Base-by-base conservation (phyloP, 2,113 vertebrate genomes). In the Eira barbara region DNA sequence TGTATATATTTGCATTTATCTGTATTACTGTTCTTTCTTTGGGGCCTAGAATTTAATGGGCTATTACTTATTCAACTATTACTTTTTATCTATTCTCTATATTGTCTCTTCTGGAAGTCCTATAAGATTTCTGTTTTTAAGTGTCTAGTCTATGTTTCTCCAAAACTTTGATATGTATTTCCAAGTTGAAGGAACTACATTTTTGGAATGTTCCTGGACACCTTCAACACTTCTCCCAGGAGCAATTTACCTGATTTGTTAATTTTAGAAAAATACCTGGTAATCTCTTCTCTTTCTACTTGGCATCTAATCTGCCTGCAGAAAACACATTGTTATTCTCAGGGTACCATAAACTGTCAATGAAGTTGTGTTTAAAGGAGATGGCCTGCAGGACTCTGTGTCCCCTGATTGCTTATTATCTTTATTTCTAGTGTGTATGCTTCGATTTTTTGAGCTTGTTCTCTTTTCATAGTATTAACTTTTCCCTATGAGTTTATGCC, bases 361-460 rank as follows among this genome's bases (percentile, higher is more conserved):
- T 14, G 20, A 49, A 13, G 15, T 23, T 52, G 27, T 76, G 1
- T 20, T 73, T 59, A 74, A 14, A 36, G 7, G 18, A 81, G 4
- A 67, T 29, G 25, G 8, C 7, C 20, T 73, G 0, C 2, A 39
- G 17, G 52, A 12, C 0, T 29, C 25, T 20, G 1, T 65, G 27
- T 73, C 31, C 12, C 7, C 25, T 42, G 17, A n/a, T 49, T 74
- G 8, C 10, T 47, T 81, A 47, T 49, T 63, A 52, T 2, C 18
- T 73, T 6, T 89, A 23, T 59, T 73, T 87, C 34, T 80, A 81
- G 0, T 65, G 17, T n/a, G 17, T 34, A 59, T 29, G 57, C 29
- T 87, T 87, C 42, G 47, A 3, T 57, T 74, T 76, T 81, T 82
- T 57, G 18, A 65, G 7, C 29, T 80, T 91, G n/a, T 57, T 61